Base-by-base conservation (phyloP, 2,113 vertebrate genomes). In the Aegotheles bennettii region DNA sequence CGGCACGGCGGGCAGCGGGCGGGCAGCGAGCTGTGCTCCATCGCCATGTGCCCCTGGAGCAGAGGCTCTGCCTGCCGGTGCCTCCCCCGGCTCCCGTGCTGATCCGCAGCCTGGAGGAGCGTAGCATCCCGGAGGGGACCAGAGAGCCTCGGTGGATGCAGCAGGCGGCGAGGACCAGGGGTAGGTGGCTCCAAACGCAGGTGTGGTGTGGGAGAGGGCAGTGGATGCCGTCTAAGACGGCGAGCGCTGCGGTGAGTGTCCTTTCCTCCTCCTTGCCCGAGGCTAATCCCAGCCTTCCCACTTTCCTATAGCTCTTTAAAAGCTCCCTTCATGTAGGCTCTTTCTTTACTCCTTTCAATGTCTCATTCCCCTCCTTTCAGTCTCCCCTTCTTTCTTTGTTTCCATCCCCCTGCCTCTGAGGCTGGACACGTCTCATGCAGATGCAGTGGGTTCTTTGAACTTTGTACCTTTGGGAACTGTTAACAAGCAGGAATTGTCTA, bases 41-140 rank as follows among this genome's bases (percentile, higher is more conserved):
- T 64, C 68, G 87, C 92, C 88, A 73, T 90, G 90, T 95, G 90
- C 92, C 87, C 87, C 90, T 60, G 81, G 84, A 95, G 85, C 84
- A 91, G 43, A 47, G 88, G 67, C 90, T 95, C 23, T 71, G 57
- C 5, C 0, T 43, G 92, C n/a, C 4, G 38, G 21, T 59, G 56
- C 31, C 87, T 64, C 7, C 65, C 19, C 69, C 11, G 81, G 18
- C 13, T 68, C 6, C 69, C 63, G 71, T 7, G 84, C 87, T 85
- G 84, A 71, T 35, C 87, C 13, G 84, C 74, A 47, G 80, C 77
- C 43, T 5, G 76, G 36, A 61, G 73, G 59, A 64, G 50, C 0
- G 54, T 0, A 53, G 81, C 51, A 26, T 7, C 26, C 38, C 9
- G 84, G 57, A 43, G 45, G 51, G 69, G 13, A 50, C 18, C 57